phyloP scores from a whole-genome alignment of 2,888 invertebrate species.

The Brachyptera putata region DNA sequence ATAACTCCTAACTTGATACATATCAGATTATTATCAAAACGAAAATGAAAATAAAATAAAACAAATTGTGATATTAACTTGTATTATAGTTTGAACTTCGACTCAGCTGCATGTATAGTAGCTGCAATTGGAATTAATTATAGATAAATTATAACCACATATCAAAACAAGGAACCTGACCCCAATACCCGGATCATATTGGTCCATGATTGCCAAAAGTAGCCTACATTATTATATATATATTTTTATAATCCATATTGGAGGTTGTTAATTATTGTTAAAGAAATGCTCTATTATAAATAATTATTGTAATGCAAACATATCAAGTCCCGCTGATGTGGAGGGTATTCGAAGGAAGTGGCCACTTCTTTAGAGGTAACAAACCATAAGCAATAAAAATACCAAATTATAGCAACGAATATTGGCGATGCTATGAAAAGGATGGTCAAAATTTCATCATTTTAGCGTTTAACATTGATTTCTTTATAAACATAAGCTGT shows the following conservation, averaged over 20 bases:
- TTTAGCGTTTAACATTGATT: no score
- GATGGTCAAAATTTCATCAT: no score
- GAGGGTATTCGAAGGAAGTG: no score
- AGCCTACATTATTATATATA: constrained; percentile 35
- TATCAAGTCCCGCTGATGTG: neutral
- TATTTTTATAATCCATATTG: constrained; percentile 56
- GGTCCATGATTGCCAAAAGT: constrained; percentile 47
- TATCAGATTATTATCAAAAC: neutral
- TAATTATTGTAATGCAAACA: neutral
- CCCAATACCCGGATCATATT: constrained; percentile 48
- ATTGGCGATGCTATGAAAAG: no score
- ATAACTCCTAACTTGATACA: neutral
- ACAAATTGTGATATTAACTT: neutral
- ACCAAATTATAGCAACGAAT: no score
- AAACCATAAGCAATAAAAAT: no score
- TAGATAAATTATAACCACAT: neutral
- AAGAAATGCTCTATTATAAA: constrained; percentile 19
- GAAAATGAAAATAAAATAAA: neutral
- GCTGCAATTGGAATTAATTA: no score
- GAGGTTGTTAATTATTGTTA: constrained; percentile 46
- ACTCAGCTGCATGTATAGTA: no score
- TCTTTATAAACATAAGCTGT: no score
- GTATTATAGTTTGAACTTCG: no score
- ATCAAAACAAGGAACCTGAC: constrained; percentile 21
- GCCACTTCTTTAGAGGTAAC: no score